These are phyloP conservation scores for Morinoia aosen DNA, from an alignment of 2,888 invertebrate species.

Conservation along the genomic window DNA sequence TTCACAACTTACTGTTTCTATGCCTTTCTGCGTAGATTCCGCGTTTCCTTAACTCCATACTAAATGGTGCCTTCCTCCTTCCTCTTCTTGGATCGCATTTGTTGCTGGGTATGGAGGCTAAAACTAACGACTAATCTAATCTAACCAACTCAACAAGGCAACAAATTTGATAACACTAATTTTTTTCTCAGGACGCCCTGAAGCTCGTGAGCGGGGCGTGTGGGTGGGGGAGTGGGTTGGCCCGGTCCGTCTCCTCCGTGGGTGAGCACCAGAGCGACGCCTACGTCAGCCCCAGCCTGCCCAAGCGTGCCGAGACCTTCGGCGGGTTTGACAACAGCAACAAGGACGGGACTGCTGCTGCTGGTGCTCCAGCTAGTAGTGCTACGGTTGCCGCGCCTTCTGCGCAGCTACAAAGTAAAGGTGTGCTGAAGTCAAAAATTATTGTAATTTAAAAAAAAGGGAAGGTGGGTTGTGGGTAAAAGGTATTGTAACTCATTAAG, in stretches of 20 bases:
- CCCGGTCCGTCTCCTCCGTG: constrained; percentile 92
- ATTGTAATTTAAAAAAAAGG: no score
- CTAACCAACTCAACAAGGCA: no score
- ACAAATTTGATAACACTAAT: no score
- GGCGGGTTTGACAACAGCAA: constrained; percentile 86
- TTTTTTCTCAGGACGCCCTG: not conserved
- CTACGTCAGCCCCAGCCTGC: constrained; percentile 87
- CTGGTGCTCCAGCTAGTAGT: not conserved
- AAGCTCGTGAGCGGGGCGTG: constrained; percentile 65
- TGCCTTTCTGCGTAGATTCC: no score
- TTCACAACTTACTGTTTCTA: no score
- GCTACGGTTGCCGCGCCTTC: not conserved
- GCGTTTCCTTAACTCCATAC: no score
- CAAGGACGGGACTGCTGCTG: constrained; percentile 66
- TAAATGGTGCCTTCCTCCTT: no score
- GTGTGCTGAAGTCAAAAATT: not conserved
- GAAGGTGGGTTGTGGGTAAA: no score
- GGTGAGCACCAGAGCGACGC: constrained; percentile 91
- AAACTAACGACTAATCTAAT: no score
- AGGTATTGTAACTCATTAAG: no score
- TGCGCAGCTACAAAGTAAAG: constrained; percentile 2
- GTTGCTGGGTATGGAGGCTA: no score
- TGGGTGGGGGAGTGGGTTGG: constrained; percentile 80
- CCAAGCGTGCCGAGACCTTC: constrained; percentile 95
- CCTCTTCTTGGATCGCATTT: no score